phyloP scores from a whole-genome alignment of 2,888 invertebrate genomes.

The Microplitis manilae region DNA sequence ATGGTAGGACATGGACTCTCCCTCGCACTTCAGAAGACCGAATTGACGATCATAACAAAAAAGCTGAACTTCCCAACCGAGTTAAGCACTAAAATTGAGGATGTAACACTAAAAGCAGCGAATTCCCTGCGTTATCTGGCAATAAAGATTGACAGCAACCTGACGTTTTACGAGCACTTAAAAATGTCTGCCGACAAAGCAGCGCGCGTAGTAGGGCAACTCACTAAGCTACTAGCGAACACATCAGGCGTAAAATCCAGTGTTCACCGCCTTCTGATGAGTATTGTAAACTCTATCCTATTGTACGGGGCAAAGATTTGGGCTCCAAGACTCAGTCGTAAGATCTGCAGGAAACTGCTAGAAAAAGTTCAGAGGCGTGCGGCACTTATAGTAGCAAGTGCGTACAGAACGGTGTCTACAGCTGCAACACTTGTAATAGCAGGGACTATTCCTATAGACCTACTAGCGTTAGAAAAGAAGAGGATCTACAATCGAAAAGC shows the following conservation, averaged over 20 bases:
- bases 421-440: conserved; percentile 48
- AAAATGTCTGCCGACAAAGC: conserved; percentile 46
- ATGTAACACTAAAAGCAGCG: neutral
- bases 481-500: neutral
- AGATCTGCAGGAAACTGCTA: conserved; percentile 44
- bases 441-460: conserved; percentile 45
- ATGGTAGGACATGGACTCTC: neutral
- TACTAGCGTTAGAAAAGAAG: conserved; percentile 45
- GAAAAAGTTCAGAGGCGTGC: conserved; percentile 47
- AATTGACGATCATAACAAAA: neutral
- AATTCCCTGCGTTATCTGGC: conserved; percentile 38
- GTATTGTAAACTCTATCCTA: conserved; percentile 46
- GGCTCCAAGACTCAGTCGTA: conserved; percentile 40
- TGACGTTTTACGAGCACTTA: conserved; percentile 48
- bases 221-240: conserved; percentile 53
- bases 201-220: conserved; percentile 31
- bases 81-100: neutral
- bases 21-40: neutral
- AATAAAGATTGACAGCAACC: conserved; percentile 43
- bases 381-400: conserved; percentile 35
- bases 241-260: conserved; percentile 34
- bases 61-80: neutral
- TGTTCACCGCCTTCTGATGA: conserved; percentile 33
- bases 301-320: conserved; percentile 50
- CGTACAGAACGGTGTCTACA: conserved; percentile 53